Base-by-base conservation (phyloP, 2,113 vertebrate genomes). In the Seriola aureovittata region DNA sequence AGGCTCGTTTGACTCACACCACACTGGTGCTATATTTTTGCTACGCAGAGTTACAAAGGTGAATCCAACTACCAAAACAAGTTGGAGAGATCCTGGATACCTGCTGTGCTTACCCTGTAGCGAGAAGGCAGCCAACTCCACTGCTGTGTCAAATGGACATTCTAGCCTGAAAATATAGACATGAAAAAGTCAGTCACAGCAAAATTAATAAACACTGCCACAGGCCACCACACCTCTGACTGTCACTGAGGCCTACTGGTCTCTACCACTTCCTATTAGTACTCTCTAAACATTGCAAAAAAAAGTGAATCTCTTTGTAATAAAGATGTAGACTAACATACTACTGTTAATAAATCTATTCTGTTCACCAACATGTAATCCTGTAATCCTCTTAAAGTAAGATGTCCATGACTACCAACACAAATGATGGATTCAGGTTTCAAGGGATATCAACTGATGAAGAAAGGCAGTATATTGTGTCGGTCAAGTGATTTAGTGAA, bases 51-150 rank as follows among this genome's bases (percentile, higher is more conserved):
- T 10, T 42, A 23, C n/a, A 78, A 21, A 64, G 40, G 16, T 58
- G 48, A 57, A 42, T 57, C 36, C 23, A 63, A 55, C 64, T 34
- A 80, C 23, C 13, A 67, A n/a, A 40, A 48, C 66, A 36, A 65
- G n/a, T 13, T 70, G 12, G 44, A 65, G 19, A 58, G 60, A 23
- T 58, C 44, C 58, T 14, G 16, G 23, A 58, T 13, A 16, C 17
- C 40, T 38, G 63, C 25, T 36, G 36, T 44, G 25, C 96, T 96
- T 94, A 99, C 98, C 98, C 90, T 99, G 98, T 77, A 99, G 90
- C 8, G 96, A 97, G 75, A 98, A 99, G 80, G 97, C 96, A 48
- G 97, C 97, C 94, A 99, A 64, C 82, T 99, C 97, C 91, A 99
- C 96, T 0, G 96, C 96, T 5, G 96, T 98, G 46, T 98, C 97